These are phyloP conservation scores for Plusia festucae DNA, from an alignment of 2,888 invertebrate species.

Conservation along the genomic window DNA sequence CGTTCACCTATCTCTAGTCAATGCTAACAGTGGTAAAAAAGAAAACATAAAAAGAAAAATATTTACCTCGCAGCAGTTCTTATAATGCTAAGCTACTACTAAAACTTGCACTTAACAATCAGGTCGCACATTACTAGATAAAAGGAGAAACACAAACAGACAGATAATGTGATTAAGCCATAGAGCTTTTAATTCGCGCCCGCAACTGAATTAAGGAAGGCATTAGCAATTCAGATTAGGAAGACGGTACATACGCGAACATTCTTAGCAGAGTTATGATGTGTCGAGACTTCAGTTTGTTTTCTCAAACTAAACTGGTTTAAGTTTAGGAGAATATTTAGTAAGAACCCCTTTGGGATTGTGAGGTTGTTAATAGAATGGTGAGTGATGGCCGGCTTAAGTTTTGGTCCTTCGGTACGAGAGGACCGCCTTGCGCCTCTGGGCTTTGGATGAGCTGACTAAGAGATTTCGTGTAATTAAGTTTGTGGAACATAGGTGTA, in stretches of 20 bases:
- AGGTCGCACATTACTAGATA: slow-evolving; percentile 21
- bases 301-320: slow-evolving; percentile 49
- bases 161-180: slow-evolving; percentile 68
- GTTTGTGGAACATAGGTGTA: background rate
- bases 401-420: slow-evolving; percentile 14
- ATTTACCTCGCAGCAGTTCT: background rate
- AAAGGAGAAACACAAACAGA: slow-evolving; percentile 48
- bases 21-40: too few relatives aligned
- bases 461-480: background rate
- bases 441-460: background rate
- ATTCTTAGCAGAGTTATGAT: slow-evolving; percentile 50
- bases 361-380: slow-evolving; percentile 45
- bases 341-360: slow-evolving; percentile 28
- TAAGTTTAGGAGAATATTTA: slow-evolving; percentile 45
- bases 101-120: slow-evolving; percentile 25
- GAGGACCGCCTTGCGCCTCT: background rate
- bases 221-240: slow-evolving; percentile 73
- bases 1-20: too few relatives aligned
- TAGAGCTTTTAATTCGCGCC: slow-evolving; percentile 66
- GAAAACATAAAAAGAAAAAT: background rate
- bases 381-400: slow-evolving; percentile 36
- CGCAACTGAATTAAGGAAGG: slow-evolving; percentile 66
- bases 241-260: slow-evolving; percentile 39
- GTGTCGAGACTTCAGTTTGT: slow-evolving; percentile 38
- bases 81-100: background rate